Evolutionary conservation across 2,113 vertebrate genomes (phyloP), one percentile per base, ranked within the genome.

Genomic region (Hystrix brachyura): DNA sequence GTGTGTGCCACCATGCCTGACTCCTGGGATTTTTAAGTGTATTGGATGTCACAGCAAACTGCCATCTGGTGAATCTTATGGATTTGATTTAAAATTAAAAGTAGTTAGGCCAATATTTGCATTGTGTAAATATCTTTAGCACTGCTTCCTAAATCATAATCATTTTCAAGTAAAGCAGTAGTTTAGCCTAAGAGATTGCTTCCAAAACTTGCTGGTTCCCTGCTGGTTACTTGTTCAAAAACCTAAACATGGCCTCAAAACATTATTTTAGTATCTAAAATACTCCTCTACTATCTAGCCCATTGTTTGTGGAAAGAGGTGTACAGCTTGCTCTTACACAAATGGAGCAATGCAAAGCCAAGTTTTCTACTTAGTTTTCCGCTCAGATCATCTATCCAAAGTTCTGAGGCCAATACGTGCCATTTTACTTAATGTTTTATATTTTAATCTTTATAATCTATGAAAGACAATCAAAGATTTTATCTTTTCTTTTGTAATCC

Each of bases 51-150:
- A 82, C 1, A 84, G 14, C 10, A 38, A 83, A 76, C 38, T 93
- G n/a, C 13, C 34, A 59, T 57, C 11, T 92, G 71, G 64, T 18
- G n/a, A 51, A 19, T 59, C 19, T 94, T 89, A 76, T 67, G 62
- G 89, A 62, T 94, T 82, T 62, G n/a, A 71, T 85, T 82, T 94
- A 95, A 85, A 91, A 93, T 51, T 64, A 53, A 81, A 94, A 59
- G 48, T 79, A n/a, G 89, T 89, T 86, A 27, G 27, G 38, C 23
- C 27, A 46, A 27, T 57, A 32, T 43, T 71, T 29, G 29, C 11
- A 53, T 48, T 32, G n/a, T 8, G 59, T 38, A 60, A 51, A 15
- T 64, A 59, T 53, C 43, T 95, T 48, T 59, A 34, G 34, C 43
- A 59, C 7, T 74, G 60, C 12, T 88, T 15, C 27, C 64, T 95